Conservation (phyloP, 1,140 invertebrate species). For the Bombyx mandarina region DNA sequence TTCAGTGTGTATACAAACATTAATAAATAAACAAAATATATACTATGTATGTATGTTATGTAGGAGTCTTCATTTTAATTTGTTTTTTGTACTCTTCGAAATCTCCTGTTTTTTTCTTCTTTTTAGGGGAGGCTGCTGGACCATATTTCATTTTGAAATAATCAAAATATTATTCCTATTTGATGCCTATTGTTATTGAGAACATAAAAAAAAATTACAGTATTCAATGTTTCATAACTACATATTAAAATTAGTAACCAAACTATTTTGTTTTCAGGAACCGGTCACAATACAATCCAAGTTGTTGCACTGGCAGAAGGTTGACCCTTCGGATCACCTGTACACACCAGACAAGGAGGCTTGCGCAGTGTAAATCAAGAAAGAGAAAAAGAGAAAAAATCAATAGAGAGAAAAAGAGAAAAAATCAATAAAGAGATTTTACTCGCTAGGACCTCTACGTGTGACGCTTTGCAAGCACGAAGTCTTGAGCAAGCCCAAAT, state of each 20-base stretch:
- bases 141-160: too few species aligned
- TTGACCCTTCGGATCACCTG: constrained; percentile 56
- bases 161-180: too few species aligned
- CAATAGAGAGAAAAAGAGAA: constrained; percentile 1
- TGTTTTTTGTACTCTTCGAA: too few species aligned
- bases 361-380: constrained; percentile 17
- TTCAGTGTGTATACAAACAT: too few species aligned
- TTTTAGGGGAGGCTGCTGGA: too few species aligned
- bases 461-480: constrained; percentile 1
- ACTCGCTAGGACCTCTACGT: constrained; percentile 13
- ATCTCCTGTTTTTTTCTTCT: too few species aligned
- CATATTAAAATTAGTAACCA: neutral
- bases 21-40: too few species aligned
- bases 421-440: neutral
- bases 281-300: constrained; percentile 57
- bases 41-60: too few species aligned
- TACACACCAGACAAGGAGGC: constrained; percentile 39
- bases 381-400: neutral
- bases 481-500: neutral
- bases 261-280: constrained; percentile 41
- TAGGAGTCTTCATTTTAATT: too few species aligned
- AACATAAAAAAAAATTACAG: neutral
- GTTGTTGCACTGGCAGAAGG: constrained; percentile 53
- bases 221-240: neutral
- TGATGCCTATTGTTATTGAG: too few species aligned